Base-by-base conservation (phyloP, 1,140 invertebrate species). In the Trichonephila clavata region DNA sequence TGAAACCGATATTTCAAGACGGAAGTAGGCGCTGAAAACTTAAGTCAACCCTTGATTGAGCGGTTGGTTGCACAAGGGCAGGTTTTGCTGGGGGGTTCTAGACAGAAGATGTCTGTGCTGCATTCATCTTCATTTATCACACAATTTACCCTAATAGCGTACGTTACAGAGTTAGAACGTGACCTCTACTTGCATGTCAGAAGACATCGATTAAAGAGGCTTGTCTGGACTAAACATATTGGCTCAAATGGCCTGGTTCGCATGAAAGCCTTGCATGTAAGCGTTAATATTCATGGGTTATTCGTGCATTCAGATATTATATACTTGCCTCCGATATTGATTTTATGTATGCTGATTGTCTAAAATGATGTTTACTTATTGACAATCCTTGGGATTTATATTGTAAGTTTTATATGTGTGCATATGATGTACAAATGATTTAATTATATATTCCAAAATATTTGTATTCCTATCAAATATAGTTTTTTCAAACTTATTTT, bases 91-190 rank as follows among this genome's bases (percentile, higher is more conserved):
- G 21, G 65, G 21, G n/a, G 24, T 24, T 50, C 50, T 50, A 61
- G 60, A 18, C 18, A 16, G 61, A 63, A 63, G 61, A 77, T 77
- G 71, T 77, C 71, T 77, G 71, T 39, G 16, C 71, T 16, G 71
- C 71, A 77, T 77, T 77, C 71, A 77, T 77, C 71, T 77, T 77
- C 71, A 77, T 77, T 77, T 39, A 77, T 77, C 71, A 32, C 71
- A 77, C 71, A 77, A 32, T 77, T 77, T 77, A 77, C 68, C 68
- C 68, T 77, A 77, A 77, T 77, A 77, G 68, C 68, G 21, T 4
- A 16, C 27, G 68, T 18, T 61, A 20, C 60, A 21, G 16, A 14
- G 20, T 50, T 50, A 21, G 68, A 16, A 32, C 27, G 24, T 77
- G 68, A 32, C 68, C 71, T 27, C 71, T 27, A 5, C 71, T 16